Evolutionary conservation across 1,140 invertebrate species (phyloP).

Genomic region (Stegodyphus dumicola): DNA sequence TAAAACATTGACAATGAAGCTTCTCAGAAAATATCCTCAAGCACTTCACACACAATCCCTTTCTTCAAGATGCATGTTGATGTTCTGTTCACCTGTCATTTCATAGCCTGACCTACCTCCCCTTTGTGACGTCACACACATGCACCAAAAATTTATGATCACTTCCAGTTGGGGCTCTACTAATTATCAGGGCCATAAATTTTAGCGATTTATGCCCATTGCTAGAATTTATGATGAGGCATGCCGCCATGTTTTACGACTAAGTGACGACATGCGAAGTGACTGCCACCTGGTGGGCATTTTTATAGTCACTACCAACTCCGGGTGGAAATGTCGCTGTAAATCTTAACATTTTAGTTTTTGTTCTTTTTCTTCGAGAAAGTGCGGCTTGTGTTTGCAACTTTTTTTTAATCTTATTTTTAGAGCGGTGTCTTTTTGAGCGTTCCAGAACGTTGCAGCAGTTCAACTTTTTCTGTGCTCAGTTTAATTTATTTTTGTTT

Average conservation of each 20-base stretch:
- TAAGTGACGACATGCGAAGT: slow-evolving; percentile 59
- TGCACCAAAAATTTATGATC: slow-evolving; percentile 47
- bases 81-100: slow-evolving; percentile 50
- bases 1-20: too few species aligned
- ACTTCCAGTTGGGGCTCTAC: slow-evolving; percentile 52
- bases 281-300: slow-evolving; percentile 58
- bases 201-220: slow-evolving; percentile 54
- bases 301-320: slow-evolving; percentile 51
- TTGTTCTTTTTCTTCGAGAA: neutral
- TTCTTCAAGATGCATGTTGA: slow-evolving; percentile 25
- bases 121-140: slow-evolving; percentile 40
- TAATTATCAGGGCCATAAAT: slow-evolving; percentile 60
- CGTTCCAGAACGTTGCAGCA: neutral
- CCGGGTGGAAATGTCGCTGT: slow-evolving; percentile 38
- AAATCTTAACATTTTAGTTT: slow-evolving; percentile 36
- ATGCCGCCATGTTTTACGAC: slow-evolving; percentile 58
- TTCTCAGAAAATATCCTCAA: neutral
- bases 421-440: neutral
- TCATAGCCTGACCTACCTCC: slow-evolving; percentile 20
- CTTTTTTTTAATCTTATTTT: slow-evolving; percentile 5
- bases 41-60: slow-evolving; percentile 26
- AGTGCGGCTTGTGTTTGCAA: neutral
- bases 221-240: slow-evolving; percentile 57
- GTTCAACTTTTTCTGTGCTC: neutral
- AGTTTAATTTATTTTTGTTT: neutral